These are phyloP conservation scores for Hippoglossus stenolepis DNA, from an alignment of 2,113 vertebrate genomes.

Conservation along the genomic window DNA sequence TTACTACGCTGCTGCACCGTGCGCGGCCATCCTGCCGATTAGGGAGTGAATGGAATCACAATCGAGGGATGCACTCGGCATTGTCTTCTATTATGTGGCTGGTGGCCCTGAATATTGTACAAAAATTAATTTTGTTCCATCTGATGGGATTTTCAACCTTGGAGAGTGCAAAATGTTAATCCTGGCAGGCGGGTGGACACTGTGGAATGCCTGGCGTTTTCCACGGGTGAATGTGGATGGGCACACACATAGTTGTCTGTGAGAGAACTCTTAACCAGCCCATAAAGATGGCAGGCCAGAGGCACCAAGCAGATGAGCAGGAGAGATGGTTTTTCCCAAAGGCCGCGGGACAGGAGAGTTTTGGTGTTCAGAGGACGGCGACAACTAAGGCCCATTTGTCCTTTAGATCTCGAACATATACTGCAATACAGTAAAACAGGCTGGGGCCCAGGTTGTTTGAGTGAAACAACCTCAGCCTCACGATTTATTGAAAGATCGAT, in stretches of 20 bases:
- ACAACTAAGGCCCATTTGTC: slow-evolving; percentile 57
- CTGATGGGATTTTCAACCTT: slow-evolving; percentile 78
- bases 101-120: slow-evolving; percentile 72
- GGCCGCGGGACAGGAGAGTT: slow-evolving; percentile 48
- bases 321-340: slow-evolving; percentile 57
- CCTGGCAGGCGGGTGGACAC: slow-evolving; percentile 57
- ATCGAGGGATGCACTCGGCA: slow-evolving; percentile 68
- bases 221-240: slow-evolving; percentile 50
- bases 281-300: slow-evolving; percentile 63
- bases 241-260: slow-evolving; percentile 48
- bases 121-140: slow-evolving; percentile 77
- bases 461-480: not conserved
- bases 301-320: slow-evolving; percentile 40
- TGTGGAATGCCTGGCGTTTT: slow-evolving; percentile 42
- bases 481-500: not conserved
- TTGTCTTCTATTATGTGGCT: slow-evolving; percentile 75
- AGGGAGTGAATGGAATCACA: slow-evolving; percentile 74
- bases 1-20: slow-evolving; percentile 61
- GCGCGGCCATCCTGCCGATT: slow-evolving; percentile 70
- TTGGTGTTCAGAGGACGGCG: slow-evolving; percentile 43
- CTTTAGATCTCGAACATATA: slow-evolving; percentile 47
- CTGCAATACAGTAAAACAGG: slow-evolving; percentile 31
- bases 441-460: not conserved
- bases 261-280: slow-evolving; percentile 59
- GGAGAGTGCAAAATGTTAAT: slow-evolving; percentile 71